These are phyloP conservation scores for Glaucopsyche alexis DNA, from an alignment of 2,888 invertebrate genomes.

Conservation along the genomic window DNA sequence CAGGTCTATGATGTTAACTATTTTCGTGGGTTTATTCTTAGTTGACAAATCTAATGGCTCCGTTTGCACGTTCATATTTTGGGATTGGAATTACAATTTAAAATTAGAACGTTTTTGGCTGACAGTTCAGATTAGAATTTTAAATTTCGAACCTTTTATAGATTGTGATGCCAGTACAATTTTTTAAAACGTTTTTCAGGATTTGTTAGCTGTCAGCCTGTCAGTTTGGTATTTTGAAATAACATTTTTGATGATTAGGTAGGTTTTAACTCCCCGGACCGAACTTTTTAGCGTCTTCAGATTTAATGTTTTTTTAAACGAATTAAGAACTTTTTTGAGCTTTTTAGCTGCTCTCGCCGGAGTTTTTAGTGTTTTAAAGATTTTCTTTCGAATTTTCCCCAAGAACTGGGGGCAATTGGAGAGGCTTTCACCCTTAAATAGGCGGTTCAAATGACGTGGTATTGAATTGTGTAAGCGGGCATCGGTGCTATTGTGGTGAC, in stretches of 20 bases:
- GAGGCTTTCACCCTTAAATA: slow-evolving; percentile 63
- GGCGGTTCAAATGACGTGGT: slow-evolving; percentile 58
- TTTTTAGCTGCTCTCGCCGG: background rate
- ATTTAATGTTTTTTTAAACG: too few relatives aligned
- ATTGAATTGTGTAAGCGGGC: slow-evolving; percentile 64
- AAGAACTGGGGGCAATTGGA: slow-evolving; percentile 59
- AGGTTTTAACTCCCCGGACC: too few relatives aligned
- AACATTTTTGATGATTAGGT: background rate
- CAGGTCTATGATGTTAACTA: slow-evolving; percentile 61
- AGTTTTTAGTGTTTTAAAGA: slow-evolving; percentile 25
- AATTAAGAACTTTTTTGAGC: too few relatives aligned
- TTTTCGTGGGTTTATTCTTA: slow-evolving; percentile 48
- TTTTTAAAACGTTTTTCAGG: background rate
- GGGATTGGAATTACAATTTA: background rate
- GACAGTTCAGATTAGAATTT: background rate
- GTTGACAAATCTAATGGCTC: slow-evolving; percentile 69
- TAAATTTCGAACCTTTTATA: background rate
- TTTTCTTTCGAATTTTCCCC: slow-evolving; percentile 57
- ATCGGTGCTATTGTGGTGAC: slow-evolving; percentile 62
- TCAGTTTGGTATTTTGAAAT: background rate
- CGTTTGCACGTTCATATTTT: slow-evolving; percentile 59
- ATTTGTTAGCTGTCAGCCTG: background rate
- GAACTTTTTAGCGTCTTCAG: too few relatives aligned
- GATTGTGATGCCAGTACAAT: background rate
- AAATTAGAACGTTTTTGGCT: too few relatives aligned